phyloP scores from a whole-genome alignment of 2,888 invertebrate genomes.

The Pediacus dermestoides region DNA sequence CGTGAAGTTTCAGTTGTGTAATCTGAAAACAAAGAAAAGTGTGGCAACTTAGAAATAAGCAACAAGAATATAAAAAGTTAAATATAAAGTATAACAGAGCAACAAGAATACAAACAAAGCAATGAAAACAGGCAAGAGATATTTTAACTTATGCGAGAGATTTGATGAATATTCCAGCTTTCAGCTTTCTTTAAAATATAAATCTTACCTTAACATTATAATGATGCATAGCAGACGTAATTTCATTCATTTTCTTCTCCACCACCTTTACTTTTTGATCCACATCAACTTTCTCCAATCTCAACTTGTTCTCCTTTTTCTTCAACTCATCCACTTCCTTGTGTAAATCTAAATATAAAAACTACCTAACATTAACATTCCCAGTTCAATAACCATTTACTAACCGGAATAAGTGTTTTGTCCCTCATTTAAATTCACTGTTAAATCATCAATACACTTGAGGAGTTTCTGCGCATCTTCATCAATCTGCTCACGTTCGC shows the following conservation, averaged over 20 bases:
- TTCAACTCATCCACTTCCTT: slow-evolving; percentile 58
- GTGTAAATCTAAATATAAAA: slow-evolving; percentile 13
- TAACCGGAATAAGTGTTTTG: slow-evolving; percentile 55
- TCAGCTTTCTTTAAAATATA: too few relatives aligned
- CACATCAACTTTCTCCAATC: slow-evolving; percentile 69
- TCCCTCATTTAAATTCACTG: slow-evolving; percentile 56
- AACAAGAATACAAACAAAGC: slow-evolving; percentile 6
- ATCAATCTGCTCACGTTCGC: slow-evolving; percentile 58
- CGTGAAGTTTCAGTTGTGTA: slow-evolving; percentile 60
- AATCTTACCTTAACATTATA: slow-evolving; percentile 56
- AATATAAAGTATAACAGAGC: slow-evolving; percentile 5
- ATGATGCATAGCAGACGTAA: slow-evolving; percentile 55
- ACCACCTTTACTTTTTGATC: slow-evolving; percentile 66
- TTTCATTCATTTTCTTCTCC: slow-evolving; percentile 57
- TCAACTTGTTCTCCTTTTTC: slow-evolving; percentile 63
- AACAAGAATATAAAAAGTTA: too few relatives aligned
- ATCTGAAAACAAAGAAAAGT: too few relatives aligned
- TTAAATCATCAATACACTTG: slow-evolving; percentile 56
- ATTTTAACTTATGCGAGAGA: too few relatives aligned
- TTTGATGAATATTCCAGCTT: too few relatives aligned
- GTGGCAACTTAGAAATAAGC: too few relatives aligned
- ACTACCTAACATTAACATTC: slow-evolving; percentile 7
- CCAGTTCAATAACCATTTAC: too few relatives aligned
- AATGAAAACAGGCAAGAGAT: too few relatives aligned
- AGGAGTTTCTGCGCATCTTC: slow-evolving; percentile 55